Percentiles rank a stretch among this genome's conserved stretches.
Conservation (phyloP, 2,888 invertebrate genomes). For the Eupsilia transversa region DNA sequence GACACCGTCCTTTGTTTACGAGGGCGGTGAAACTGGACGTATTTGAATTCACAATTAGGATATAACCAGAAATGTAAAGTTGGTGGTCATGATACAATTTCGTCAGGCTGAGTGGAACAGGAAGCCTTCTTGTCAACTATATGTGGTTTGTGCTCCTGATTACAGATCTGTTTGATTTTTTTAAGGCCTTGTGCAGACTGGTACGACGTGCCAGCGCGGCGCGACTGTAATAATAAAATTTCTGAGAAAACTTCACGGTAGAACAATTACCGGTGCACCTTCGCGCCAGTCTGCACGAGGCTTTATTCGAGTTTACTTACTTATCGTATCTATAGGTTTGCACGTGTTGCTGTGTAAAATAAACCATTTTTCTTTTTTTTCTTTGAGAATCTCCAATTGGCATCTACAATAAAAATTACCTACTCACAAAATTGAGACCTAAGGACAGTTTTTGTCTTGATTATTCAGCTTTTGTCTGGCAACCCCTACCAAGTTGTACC, state of each 20-base stretch:
- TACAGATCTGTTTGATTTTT: not conserved
- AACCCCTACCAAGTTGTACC: not conserved
- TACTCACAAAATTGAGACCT: not conserved
- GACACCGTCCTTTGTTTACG: conserved; percentile 47
- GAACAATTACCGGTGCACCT: too few species aligned
- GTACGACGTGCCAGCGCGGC: too few species aligned
- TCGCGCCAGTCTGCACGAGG: too few species aligned
- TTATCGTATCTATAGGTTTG: not conserved
- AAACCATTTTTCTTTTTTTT: not conserved
- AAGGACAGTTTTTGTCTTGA: too few species aligned
- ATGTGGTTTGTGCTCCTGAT: not conserved
- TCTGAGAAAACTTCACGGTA: too few species aligned
- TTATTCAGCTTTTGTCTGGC: not conserved
- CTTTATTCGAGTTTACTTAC: not conserved
- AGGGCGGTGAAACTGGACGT: conserved; percentile 12
- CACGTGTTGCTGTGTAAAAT: not conserved
- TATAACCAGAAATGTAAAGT: conserved; percentile 12
- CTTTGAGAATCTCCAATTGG: not conserved
- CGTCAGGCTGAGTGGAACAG: not conserved
- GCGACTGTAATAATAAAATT: too few species aligned
- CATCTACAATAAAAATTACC: not conserved
- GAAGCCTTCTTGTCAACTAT: not conserved
- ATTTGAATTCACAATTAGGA: conserved; percentile 19
- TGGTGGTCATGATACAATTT: conserved; percentile 9
- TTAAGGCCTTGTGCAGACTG: too few species aligned